Base-by-base conservation (phyloP, 2,797 vertebrate genomes). In the Sebastes cheni region DNA sequence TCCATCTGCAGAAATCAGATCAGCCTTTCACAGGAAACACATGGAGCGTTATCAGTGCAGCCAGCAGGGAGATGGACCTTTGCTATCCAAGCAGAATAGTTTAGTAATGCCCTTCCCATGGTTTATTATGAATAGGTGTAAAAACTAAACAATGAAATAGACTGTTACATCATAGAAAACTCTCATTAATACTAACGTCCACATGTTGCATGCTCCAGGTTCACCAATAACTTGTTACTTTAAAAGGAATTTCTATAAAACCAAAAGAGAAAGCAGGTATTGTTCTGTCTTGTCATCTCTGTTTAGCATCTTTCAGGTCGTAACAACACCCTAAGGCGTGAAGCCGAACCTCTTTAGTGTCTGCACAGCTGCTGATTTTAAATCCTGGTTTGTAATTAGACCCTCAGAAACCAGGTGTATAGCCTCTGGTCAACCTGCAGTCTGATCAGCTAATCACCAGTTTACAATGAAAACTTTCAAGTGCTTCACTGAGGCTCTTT, bases 291-390 rank as follows among this genome's bases (percentile, higher is more conserved):
- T 79, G 34, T 54, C 10, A 3, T 75, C 56, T 75, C 32, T 74
- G 13, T 69, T 80, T 32, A 42, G 30, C 34, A 66, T 83, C 12
- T 75, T 30, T 72, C 10, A 69, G 61, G 79, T 67, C 7, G 5
- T 86, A 85, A 83, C 36, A 91, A 84, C 85, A 89, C 86, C 84
- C 32, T 1, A 13, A 89, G 88, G 85, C 89, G 93, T 91, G 86
- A 92, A 81, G 68, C 75, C 50, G 3, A 65, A 1, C 46, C 20
- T 64, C 11, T 79, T 80, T 66, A 61, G 22, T 73, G 46, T 84
- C 73, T 16, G 66, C 36, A 86, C 83, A 91, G 72, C 88, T 91
- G 89, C 73, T 87, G 12, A 80, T 77, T 72, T 62, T 7, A 22
- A 64, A 54, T 27, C 62, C 39, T 30, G 9, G 30, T 75, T 67